These are phyloP conservation scores for Opisthocomus hoazin DNA, from an alignment of 2,113 vertebrate species.

Conservation along the genomic window DNA sequence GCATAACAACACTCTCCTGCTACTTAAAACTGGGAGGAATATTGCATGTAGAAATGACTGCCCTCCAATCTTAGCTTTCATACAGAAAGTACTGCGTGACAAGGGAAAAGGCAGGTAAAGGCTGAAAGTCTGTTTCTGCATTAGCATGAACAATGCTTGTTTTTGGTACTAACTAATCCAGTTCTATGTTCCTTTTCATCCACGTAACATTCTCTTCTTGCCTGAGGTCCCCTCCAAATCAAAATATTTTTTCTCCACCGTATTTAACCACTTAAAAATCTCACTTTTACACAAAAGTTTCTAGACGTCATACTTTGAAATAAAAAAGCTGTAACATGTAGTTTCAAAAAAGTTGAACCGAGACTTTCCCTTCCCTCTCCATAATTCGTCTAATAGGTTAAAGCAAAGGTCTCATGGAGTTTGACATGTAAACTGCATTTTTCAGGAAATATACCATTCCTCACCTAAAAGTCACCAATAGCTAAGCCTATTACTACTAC, in stretches of 20 bases:
- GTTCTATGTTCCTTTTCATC: neutral
- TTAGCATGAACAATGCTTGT: neutral
- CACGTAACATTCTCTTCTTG: accelerated
- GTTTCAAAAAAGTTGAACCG: neutral
- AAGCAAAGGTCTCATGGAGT: neutral
- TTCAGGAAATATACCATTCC: neutral
- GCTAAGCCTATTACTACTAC: neutral
- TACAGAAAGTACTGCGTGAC: neutral
- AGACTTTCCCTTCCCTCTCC: neutral
- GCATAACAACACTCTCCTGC: neutral
- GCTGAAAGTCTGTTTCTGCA: neutral
- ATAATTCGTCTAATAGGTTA: neutral
- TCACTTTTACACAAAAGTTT: neutral
- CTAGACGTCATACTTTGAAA: neutral
- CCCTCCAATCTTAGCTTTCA: neutral
- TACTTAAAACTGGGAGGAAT: neutral
- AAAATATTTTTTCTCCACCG: neutral
- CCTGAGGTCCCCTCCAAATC: neutral
- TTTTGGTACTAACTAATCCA: neutral
- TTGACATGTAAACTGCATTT: neutral
- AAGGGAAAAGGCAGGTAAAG: neutral
- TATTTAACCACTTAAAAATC: neutral
- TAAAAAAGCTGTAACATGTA: neutral
- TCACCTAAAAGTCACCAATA: neutral
- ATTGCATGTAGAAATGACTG: neutral